Evolutionary conservation across 2,113 vertebrate genomes (phyloP).

Genomic region (Bolborhynchus lineola): DNA sequence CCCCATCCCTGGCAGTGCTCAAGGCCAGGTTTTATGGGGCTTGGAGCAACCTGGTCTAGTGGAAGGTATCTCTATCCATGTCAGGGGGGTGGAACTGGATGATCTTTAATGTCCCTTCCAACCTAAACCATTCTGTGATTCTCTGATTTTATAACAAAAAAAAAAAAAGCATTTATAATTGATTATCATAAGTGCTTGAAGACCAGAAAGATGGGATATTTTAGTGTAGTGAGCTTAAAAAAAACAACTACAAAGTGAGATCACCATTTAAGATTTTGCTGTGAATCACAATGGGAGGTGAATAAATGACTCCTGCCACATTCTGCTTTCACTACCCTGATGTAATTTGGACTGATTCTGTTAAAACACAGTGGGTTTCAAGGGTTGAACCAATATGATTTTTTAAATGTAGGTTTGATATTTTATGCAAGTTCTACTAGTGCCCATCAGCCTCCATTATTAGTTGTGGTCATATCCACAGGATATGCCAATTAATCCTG

Average conservation of each 20-base stretch:
- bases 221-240: not conserved
- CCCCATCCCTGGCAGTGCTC: not conserved
- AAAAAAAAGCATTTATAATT: not conserved
- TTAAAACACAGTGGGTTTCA: not conserved
- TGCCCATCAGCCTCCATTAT: too few species aligned
- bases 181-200: not conserved
- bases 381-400: not conserved
- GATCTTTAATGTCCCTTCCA: not conserved
- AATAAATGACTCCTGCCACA: not conserved
- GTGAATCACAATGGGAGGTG: not conserved
- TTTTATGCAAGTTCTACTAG: not conserved
- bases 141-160: not conserved
- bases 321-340: not conserved
- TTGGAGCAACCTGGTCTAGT: not conserved
- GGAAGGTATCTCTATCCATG: not conserved
- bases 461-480: not conserved
- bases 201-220: not conserved
- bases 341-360: not conserved
- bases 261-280: not conserved
- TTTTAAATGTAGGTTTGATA: not conserved
- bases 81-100: not conserved
- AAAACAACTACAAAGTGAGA: not conserved
- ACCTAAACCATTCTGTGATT: not conserved
- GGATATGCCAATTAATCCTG: not conserved
- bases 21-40: not conserved